Evolutionary conservation across 2,888 invertebrate species (phyloP), one percentile per base, ranked within the genome.

Genomic region (Lasioglossum villosulum): DNA sequence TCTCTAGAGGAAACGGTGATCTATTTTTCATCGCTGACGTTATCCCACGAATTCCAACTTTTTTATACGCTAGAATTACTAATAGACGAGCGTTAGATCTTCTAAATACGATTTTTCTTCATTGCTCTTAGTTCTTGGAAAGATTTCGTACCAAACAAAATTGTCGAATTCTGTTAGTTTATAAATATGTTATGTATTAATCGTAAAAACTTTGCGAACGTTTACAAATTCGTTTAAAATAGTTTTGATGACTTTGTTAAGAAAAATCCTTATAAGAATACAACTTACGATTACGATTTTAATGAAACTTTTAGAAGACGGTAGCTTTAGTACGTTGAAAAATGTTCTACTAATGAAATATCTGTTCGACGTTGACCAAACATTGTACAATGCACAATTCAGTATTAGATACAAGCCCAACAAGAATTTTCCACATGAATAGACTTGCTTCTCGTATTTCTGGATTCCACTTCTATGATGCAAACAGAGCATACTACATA

Each of bases 401-500:
- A 52, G 27, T 72, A 30, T 27, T 8, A 19, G 5, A 56, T 16
- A 37, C 37, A 74, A 42, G n/a, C 48, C 12, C 52, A 52, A n/a
- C 34, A 27, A 83, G 72, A 71, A 72, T 73, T 82, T 85, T 82
- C 76, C 79, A 76, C 56, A 72, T 73, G 76, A 75, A 70, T 59
- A 74, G 52, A 48, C 37, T 75, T 77, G 75, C 75, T 27, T 70
- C 71, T 71, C 63, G n/a, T 78, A 76, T 77, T 77, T 82, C 77
- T 77, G 59, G 72, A 86, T 83, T 52, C 80, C 85, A 52, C 45
- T 68, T 37, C 6, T 27, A 23, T 80, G 80, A 84, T 71, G 78
- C 37, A 84, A 73, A 72, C 59, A 30, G 19, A 63, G 37, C 59
- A 52, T 63, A 0, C 71, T 66, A 42, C 23, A 59, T 59, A 45